Evolutionary conservation across 1,140 invertebrate genomes (phyloP).

Genomic region (Drosophila neocordata): DNA sequence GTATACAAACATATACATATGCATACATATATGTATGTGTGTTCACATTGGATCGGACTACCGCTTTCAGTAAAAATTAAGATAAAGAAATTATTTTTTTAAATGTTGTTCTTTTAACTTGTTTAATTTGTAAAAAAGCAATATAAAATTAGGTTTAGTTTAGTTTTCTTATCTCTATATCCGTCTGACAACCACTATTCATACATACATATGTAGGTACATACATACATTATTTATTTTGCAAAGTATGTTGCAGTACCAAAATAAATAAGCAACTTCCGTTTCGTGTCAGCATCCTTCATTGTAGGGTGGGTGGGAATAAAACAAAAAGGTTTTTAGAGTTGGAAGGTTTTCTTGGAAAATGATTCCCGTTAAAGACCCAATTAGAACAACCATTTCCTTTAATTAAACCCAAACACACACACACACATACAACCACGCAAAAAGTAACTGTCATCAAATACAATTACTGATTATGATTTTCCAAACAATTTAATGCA

Average conservation of each 20-base stretch:
- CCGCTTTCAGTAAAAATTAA: too few species aligned
- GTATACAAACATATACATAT: too few species aligned
- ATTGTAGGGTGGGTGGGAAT: conserved; percentile 24
- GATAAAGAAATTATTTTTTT: too few species aligned
- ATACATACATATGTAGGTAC: too few species aligned
- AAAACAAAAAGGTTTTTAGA: conserved; percentile 17
- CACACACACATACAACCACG: conserved; percentile 26
- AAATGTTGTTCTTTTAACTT: too few species aligned
- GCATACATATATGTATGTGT: too few species aligned
- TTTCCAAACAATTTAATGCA: conserved; percentile 81
- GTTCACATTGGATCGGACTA: too few species aligned
- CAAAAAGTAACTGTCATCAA: conserved; percentile 67
- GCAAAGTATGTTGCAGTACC: conserved; percentile 17
- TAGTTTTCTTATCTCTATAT: too few species aligned
- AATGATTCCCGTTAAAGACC: conserved; percentile 43
- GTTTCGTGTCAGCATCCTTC: conserved; percentile 50
- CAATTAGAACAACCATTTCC: conserved; percentile 59
- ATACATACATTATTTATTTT: conserved; percentile 38
- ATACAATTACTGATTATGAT: conserved; percentile 78
- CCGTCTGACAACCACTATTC: conserved; percentile 22
- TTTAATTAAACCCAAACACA: conserved; percentile 53
- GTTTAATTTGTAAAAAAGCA: too few species aligned
- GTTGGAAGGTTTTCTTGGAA: conserved; percentile 54
- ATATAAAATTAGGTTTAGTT: too few species aligned
- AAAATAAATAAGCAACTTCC: conserved; percentile 69